phyloP scores from a whole-genome alignment of 2,797 vertebrate genomes.

The Holocentrus rufus region DNA sequence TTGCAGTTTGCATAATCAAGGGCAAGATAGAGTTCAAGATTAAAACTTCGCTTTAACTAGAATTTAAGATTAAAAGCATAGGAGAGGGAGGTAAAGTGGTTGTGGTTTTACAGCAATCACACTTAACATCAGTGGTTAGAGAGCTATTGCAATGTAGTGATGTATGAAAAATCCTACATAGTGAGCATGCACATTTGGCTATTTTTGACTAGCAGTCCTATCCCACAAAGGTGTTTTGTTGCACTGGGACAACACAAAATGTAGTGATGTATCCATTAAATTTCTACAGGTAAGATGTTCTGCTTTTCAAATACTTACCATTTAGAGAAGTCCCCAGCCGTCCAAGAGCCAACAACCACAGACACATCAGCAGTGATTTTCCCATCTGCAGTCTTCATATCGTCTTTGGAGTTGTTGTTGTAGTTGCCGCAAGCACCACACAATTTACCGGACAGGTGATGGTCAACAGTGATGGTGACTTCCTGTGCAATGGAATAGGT shows the following conservation, averaged over 20 bases:
- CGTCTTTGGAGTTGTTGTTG: constrained; percentile 74
- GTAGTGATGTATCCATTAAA: constrained; percentile 16
- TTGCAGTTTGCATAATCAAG: constrained; percentile 61
- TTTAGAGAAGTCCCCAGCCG: constrained; percentile 78
- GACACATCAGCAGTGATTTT: constrained; percentile 56
- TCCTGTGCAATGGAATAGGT: constrained; percentile 68
- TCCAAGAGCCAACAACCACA: constrained; percentile 76
- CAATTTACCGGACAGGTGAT: constrained; percentile 63
- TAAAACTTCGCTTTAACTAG: constrained; percentile 36
- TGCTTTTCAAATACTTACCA: constrained; percentile 78
- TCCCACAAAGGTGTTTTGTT: too few species aligned
- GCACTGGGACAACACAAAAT: constrained; percentile 12
- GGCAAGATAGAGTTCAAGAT: constrained; percentile 43
- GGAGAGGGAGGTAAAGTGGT: constrained; percentile 13
- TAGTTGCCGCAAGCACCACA: constrained; percentile 86
- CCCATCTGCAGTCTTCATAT: constrained; percentile 68
- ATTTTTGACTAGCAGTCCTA: too few species aligned
- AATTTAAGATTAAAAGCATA: constrained; percentile 43
- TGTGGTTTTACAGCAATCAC: constrained; percentile 42
- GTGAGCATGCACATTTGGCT: too few species aligned
- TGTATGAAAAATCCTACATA: neutral
- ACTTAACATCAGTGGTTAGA: constrained; percentile 15
- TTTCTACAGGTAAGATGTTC: constrained; percentile 1
- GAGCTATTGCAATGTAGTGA: constrained; percentile 15
- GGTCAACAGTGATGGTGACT: constrained; percentile 67